Conservation (phyloP, 2,797 vertebrate genomes). For the Simalia tracyae region DNA sequence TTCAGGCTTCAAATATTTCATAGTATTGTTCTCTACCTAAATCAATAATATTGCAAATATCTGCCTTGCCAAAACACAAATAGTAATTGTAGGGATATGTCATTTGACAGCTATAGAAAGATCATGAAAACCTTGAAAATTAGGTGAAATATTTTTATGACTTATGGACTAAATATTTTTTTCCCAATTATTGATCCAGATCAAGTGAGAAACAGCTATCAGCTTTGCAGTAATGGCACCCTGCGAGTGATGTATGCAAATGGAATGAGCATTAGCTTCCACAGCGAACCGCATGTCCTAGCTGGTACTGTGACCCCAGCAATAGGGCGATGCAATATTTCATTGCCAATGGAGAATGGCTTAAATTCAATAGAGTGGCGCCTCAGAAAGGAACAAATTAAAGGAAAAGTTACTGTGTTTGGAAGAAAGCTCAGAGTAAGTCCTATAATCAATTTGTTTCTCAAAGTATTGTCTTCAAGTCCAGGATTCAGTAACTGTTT, state of each 20-base stretch:
- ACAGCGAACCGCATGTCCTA: constrained; percentile 97
- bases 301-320: constrained; percentile 96
- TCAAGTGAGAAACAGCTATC: constrained; percentile 99
- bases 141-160: constrained; percentile 69
- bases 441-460: constrained; percentile 17
- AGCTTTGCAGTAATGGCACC: constrained; percentile 97
- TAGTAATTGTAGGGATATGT: constrained; percentile 72
- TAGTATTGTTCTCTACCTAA: constrained; percentile 68
- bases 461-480: constrained; percentile 20
- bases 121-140: constrained; percentile 70
- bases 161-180: constrained; percentile 67
- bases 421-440: constrained; percentile 97
- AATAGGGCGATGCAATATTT: constrained; percentile 98
- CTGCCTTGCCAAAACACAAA: constrained; percentile 60
- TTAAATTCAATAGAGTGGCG: constrained; percentile 99
- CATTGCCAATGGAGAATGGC: constrained; percentile 95
- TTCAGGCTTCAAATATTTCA: constrained; percentile 69
- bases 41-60: constrained; percentile 68
- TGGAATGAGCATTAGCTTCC: constrained; percentile 98
- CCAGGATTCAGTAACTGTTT: constrained; percentile 19
- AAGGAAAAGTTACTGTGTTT: constrained; percentile 97
- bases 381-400: constrained; percentile 95
- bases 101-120: constrained; percentile 71
- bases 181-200: constrained; percentile 78
- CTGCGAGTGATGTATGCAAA: constrained; percentile 98